Conservation (phyloP, 2,888 invertebrate species). For the Habroteleia sp. region DNA sequence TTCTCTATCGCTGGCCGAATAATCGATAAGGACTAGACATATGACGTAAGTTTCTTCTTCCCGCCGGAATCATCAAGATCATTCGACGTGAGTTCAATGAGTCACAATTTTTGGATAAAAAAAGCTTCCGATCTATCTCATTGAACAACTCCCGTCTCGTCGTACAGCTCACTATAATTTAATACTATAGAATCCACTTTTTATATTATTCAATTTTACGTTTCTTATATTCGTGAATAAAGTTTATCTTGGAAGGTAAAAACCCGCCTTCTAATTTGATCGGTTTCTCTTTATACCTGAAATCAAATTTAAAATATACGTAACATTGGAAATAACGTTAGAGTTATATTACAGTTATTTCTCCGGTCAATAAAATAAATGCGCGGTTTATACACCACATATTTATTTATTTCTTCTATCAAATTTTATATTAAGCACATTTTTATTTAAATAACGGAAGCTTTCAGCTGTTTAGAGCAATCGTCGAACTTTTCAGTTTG, state of each 20-base stretch:
- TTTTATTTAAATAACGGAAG: no score
- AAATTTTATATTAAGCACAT: no score
- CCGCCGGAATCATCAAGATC: constrained; percentile 52
- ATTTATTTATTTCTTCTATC: constrained; percentile 1
- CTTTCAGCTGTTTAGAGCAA: no score
- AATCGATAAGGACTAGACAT: constrained; percentile 75
- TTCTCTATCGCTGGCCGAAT: constrained; percentile 36
- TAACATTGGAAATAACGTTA: constrained; percentile 15
- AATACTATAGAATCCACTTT: constrained; percentile 29
- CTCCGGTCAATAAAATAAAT: constrained; percentile 9
- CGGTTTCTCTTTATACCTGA: constrained; percentile 77
- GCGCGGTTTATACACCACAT: not conserved
- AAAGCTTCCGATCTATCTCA: constrained; percentile 40
- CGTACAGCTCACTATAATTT: constrained; percentile 34
- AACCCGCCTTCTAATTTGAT: constrained; percentile 77
- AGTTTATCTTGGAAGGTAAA: constrained; percentile 77
- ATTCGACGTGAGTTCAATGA: constrained; percentile 35
- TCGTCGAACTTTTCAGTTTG: no score
- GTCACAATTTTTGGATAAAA: constrained; percentile 44
- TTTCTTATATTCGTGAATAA: constrained; percentile 73
- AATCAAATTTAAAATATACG: constrained; percentile 51
- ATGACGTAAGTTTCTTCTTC: constrained; percentile 59
- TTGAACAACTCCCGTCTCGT: constrained; percentile 22
- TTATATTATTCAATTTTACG: constrained; percentile 67
- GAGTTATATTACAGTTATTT: constrained; percentile 6